phyloP scores from a whole-genome alignment of 2,888 invertebrate genomes.

The Nomada fabriciana region DNA sequence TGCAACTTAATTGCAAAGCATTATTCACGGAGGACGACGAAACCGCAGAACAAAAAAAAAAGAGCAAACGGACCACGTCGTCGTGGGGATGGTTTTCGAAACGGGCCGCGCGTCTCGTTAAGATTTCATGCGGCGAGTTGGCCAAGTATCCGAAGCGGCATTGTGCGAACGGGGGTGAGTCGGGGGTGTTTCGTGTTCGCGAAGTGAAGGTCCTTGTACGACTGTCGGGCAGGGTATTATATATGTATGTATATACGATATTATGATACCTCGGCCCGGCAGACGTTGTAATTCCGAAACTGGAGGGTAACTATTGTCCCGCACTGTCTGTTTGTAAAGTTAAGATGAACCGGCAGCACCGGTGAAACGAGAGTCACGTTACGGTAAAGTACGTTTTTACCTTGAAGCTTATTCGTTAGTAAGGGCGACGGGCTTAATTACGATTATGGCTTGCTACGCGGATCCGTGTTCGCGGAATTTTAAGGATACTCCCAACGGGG shows the following conservation, averaged over 20 bases:
- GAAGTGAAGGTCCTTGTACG: slow-evolving; percentile 71
- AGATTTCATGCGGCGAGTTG: slow-evolving; percentile 65
- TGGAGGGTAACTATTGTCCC: slow-evolving; percentile 67
- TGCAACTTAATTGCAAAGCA: slow-evolving; percentile 23
- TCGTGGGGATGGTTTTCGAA: slow-evolving; percentile 39
- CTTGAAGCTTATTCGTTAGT: slow-evolving; percentile 60
- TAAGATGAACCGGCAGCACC: slow-evolving; percentile 63
- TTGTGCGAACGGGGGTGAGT: slow-evolving; percentile 29
- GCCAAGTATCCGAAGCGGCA: slow-evolving; percentile 51
- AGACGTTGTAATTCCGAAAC: slow-evolving; percentile 68
- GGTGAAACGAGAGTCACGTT: slow-evolving; percentile 69
- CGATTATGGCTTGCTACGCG: slow-evolving; percentile 51
- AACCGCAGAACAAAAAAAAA: not conserved
- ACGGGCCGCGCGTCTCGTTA: slow-evolving; percentile 57
- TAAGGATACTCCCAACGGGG: slow-evolving; percentile 47
- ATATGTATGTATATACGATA: slow-evolving; percentile 69
- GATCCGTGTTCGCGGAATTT: slow-evolving; percentile 41
- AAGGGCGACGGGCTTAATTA: slow-evolving; percentile 60
- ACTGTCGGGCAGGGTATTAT: slow-evolving; percentile 71
- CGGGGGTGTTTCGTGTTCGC: slow-evolving; percentile 65
- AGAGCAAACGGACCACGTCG: slow-evolving; percentile 23
- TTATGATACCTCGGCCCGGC: slow-evolving; percentile 65
- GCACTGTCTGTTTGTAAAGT: slow-evolving; percentile 62
- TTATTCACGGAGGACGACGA: slow-evolving; percentile 3
- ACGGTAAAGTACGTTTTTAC: slow-evolving; percentile 61